A percentile compares a stretch with the other conserved stretches of the same genome.
Conservation (phyloP, 2,113 vertebrate genomes). For the Dermatemys mawii region DNA sequence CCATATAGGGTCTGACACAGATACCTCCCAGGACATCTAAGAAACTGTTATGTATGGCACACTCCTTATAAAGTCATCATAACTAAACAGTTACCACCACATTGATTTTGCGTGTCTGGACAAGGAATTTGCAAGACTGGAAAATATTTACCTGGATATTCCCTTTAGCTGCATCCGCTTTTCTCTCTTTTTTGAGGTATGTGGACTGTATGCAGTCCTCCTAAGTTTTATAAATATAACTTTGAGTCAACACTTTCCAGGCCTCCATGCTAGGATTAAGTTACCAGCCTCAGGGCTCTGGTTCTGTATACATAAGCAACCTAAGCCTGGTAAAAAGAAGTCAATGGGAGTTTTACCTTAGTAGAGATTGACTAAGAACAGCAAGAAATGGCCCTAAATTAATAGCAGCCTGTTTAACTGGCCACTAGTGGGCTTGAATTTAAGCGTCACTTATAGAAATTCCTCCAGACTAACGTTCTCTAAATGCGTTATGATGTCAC, state of each 20-base stretch:
- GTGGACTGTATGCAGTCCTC: background rate
- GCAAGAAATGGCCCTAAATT: background rate
- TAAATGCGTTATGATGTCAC: background rate
- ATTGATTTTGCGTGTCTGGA: background rate
- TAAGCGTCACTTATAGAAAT: background rate
- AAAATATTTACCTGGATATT: slow-evolving; percentile 20
- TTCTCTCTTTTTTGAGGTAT: slow-evolving; percentile 24
- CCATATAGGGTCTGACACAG: background rate
- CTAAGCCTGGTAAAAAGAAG: background rate
- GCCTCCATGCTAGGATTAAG: background rate
- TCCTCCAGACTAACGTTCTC: background rate
- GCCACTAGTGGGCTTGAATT: background rate
- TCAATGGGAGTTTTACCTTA: background rate
- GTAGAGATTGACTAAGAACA: background rate
- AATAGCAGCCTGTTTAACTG: background rate
- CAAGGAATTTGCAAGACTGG: background rate
- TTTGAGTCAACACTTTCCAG: background rate
- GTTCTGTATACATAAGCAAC: background rate
- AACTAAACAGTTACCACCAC: background rate
- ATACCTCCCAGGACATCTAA: background rate
- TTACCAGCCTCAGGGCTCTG: background rate
- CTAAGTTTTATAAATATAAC: slow-evolving; percentile 29
- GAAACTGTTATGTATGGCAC: too few relatives aligned
- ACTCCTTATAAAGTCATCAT: too few relatives aligned
- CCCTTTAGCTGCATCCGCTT: background rate